phyloP scores from a whole-genome alignment of 2,888 invertebrate genomes.

The Listrodromus nycthemerus region DNA sequence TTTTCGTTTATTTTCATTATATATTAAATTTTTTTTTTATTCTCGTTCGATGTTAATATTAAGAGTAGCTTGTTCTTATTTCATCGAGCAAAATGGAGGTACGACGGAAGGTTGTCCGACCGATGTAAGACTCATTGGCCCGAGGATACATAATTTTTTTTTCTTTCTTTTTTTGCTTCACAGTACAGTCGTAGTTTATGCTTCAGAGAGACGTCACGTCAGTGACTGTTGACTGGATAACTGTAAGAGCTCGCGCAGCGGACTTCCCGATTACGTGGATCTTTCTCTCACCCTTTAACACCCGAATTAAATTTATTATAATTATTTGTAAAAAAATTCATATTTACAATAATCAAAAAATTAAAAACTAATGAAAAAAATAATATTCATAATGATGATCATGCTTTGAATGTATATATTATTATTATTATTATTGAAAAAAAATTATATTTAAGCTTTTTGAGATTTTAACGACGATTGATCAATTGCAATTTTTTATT shows the following conservation, averaged over 20 bases:
- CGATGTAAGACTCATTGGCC: background rate
- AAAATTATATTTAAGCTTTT: no score
- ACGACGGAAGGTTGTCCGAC: conserved; percentile 2
- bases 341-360: background rate
- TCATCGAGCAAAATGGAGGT: conserved; percentile 16
- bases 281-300: conserved; percentile 18
- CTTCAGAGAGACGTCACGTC: conserved; percentile 38
- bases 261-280: conserved; percentile 56
- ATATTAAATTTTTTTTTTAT: background rate
- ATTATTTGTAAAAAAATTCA: background rate
- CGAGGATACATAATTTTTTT: conserved; percentile 1
- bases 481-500: no score
- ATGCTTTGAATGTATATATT: no score
- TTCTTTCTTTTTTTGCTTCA: background rate
- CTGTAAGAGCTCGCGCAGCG: conserved; percentile 40
- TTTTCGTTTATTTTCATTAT: background rate
- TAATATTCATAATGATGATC: no score
- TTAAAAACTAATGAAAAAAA: no score
- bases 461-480: no score
- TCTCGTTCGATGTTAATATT: conserved; percentile 16
- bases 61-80: conserved; percentile 20
- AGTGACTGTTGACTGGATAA: conserved; percentile 45
- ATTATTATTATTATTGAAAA: conserved; percentile 22
- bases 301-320: conserved; percentile 24
- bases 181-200: conserved; percentile 17